phyloP scores from a whole-genome alignment of 2,797 vertebrate genomes.

The Ibycter americanus region DNA sequence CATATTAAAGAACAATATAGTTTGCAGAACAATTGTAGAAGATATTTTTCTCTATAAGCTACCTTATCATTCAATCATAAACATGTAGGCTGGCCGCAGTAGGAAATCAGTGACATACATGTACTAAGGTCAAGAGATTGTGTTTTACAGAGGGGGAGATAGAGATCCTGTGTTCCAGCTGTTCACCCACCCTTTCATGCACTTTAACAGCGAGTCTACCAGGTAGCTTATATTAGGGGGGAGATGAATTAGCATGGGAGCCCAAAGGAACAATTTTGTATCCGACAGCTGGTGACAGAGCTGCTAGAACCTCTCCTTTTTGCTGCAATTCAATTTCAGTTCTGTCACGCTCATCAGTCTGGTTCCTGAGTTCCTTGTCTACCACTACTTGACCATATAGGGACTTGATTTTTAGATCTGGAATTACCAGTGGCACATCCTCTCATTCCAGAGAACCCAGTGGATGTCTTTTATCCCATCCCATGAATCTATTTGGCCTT shows the following conservation, averaged over 20 bases:
- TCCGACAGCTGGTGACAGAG: background rate
- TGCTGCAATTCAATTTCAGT: background rate
- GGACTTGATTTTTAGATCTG: background rate
- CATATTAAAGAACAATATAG: background rate
- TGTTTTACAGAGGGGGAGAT: background rate
- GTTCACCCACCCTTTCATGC: background rate
- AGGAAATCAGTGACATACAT: background rate
- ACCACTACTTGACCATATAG: background rate
- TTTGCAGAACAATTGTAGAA: slow-evolving; percentile 8
- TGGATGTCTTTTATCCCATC: background rate
- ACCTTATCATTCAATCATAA: background rate
- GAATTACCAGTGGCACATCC: background rate
- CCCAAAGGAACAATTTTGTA: background rate
- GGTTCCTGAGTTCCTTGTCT: background rate
- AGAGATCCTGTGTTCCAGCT: background rate
- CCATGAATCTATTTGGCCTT: background rate
- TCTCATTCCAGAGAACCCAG: background rate
- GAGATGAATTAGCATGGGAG: background rate
- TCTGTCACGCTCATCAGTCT: rapidly evolving
- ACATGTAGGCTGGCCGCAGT: background rate
- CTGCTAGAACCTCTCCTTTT: background rate
- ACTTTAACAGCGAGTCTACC: background rate
- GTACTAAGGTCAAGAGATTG: background rate
- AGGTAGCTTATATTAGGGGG: background rate
- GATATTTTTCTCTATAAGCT: background rate